Percentiles rank a stretch among this genome's conserved stretches.
Conservation (phyloP, 2,888 invertebrate species). For the Eurois occulta region DNA sequence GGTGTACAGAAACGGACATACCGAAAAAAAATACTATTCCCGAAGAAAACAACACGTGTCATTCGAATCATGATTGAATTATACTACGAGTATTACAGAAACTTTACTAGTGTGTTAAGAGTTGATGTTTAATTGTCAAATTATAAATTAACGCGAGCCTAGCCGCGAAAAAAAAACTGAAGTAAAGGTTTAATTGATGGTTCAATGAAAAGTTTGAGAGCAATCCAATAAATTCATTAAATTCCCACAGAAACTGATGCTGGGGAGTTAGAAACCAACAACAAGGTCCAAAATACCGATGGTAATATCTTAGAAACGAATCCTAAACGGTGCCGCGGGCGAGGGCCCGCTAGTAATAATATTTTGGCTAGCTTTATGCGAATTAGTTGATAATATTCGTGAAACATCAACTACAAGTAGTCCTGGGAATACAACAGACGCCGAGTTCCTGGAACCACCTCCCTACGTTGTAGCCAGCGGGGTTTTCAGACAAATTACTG, state of each 20-base stretch:
- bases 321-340: constrained; percentile 52
- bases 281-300: constrained; percentile 24
- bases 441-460: constrained; percentile 55
- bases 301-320: constrained; percentile 35
- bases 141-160: too few species aligned
- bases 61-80: too few species aligned
- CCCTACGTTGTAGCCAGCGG: constrained; percentile 67
- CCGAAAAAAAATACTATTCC: too few species aligned
- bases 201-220: background rate
- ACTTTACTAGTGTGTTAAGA: too few species aligned
- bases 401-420: constrained; percentile 63
- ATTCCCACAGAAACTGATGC: constrained; percentile 9
- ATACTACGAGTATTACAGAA: too few species aligned
- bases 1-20: too few species aligned
- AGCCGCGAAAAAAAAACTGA: too few species aligned
- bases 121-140: too few species aligned
- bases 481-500: constrained; percentile 70
- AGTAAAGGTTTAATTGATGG: background rate
- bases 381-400: constrained; percentile 66
- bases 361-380: constrained; percentile 64
- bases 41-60: too few species aligned
- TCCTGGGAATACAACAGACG: constrained; percentile 62
- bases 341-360: constrained; percentile 58
- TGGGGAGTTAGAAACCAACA: constrained; percentile 12
- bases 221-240: background rate